Evolutionary conservation across 2,888 invertebrate genomes (phyloP).

Genomic region (Trisateles emortualis): DNA sequence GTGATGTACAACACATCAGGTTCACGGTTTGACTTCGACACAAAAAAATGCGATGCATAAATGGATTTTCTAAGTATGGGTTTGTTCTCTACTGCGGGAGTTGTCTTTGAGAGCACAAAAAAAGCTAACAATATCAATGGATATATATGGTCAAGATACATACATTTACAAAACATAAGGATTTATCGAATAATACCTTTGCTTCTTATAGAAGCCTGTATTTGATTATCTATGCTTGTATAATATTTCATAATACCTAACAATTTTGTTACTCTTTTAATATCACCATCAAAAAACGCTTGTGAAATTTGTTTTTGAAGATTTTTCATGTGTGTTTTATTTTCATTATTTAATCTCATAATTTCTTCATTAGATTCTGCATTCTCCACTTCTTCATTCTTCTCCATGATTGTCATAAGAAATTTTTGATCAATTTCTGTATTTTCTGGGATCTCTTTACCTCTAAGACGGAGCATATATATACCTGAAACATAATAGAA

Average conservation of each 20-base stretch:
- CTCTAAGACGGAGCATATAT: conserved; percentile 92
- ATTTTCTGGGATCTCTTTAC: conserved; percentile 89
- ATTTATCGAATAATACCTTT: conserved; percentile 84
- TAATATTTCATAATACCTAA: conserved; percentile 95
- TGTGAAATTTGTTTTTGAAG: conserved; percentile 87
- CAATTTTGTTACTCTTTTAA: conserved; percentile 88
- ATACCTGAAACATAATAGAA: conserved; percentile 83
- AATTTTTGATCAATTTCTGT: conserved; percentile 90
- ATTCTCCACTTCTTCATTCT: conserved; percentile 94
- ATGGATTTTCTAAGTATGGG: too few species aligned
- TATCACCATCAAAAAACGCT: conserved; percentile 89
- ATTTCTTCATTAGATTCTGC: conserved; percentile 87
- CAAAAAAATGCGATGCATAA: too few species aligned
- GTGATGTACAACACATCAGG: too few species aligned
- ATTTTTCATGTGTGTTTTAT: conserved; percentile 82
- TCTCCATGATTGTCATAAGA: conserved; percentile 94
- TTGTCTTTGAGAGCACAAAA: too few species aligned
- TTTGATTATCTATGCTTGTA: conserved; percentile 91
- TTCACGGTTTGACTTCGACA: too few species aligned
- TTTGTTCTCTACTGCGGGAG: too few species aligned
- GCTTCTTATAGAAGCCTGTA: conserved; percentile 88
- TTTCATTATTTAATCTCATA: conserved; percentile 85
- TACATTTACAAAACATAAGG: background rate
- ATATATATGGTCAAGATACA: too few species aligned
- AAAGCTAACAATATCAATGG: too few species aligned